phyloP scores from a whole-genome alignment of 2,888 invertebrate species.

The Loripinus fragilis region DNA sequence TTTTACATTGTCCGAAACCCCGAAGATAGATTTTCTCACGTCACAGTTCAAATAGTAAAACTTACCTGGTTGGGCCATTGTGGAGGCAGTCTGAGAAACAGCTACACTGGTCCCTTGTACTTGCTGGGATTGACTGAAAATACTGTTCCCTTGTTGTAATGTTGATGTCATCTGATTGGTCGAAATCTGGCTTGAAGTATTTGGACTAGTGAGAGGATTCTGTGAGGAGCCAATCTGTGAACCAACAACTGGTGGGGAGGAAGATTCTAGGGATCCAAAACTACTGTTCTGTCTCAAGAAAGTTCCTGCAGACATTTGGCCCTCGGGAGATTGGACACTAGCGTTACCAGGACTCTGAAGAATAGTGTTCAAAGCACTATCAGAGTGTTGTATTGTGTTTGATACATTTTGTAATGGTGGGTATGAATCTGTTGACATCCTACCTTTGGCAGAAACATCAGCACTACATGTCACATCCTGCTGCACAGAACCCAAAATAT shows the following conservation, averaged over 20 bases:
- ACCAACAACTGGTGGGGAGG: background rate
- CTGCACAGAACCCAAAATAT: background rate
- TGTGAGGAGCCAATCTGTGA: background rate
- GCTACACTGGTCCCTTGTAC: constrained; percentile 1
- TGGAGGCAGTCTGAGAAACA: background rate
- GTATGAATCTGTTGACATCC: background rate
- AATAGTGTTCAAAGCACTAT: background rate
- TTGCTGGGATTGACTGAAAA: background rate
- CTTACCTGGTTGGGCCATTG: background rate
- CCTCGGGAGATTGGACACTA: background rate
- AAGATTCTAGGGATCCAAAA: background rate
- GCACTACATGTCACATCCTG: background rate
- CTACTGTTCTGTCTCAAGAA: constrained; percentile 2
- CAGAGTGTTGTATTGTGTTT: background rate
- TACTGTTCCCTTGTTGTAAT: background rate
- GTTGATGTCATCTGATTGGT: background rate
- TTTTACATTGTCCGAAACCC: no score
- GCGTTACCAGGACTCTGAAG: background rate
- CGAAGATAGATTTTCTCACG: no score
- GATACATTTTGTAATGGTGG: background rate
- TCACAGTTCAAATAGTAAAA: no score
- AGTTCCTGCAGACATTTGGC: background rate
- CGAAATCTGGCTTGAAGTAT: background rate
- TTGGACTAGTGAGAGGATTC: background rate
- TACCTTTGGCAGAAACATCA: background rate